Base-by-base conservation (phyloP, 1,140 invertebrate genomes). In the Patella vulgata region DNA sequence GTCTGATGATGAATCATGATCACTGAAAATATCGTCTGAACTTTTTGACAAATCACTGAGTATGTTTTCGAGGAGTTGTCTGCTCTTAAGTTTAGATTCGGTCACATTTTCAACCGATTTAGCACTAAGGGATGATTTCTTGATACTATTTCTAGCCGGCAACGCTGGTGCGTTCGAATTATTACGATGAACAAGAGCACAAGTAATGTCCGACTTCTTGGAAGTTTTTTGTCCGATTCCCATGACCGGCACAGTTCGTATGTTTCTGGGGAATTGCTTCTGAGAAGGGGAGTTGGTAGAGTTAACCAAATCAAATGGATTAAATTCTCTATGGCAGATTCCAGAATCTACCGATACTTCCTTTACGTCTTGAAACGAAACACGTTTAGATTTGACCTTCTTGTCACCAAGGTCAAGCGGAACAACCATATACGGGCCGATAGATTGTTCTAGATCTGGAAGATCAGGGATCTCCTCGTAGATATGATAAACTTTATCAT, bases 401-500 rank as follows among this genome's bases (percentile, higher is more conserved):
- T 36, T 36, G 33, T 36, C 33, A 8, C 33, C 33, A 36, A 36
- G 5, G 14, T 59, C 58, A 12, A 59, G 17, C 6, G 61, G 61
- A 17, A 63, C 61, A 17, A 63, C 54, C 61, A 63, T 63, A 54
- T 63, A 63, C 2, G 61, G 61, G 9, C 61, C 55, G 21, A 46
- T 27, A 8, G 33, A 36, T 36, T 36, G 6, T 28, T 31, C 2
- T 56, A 50, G 19, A 25, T 39, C 40, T 9, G 63, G 64, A 5
- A 68, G 23, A 42, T 75, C 73, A 14, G 67, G 65, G 25, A 75
- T 75, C 57, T 75, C 73, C 53, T 75, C 73, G 43, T 75, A 75
- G 19, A 75, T 72, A 50, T 75, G 73, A 6, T 65, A 59, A 6
- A 64, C 60, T 42, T 64, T 67, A 14, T 70, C 65, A 19, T 67